Evolutionary conservation across 2,797 vertebrate species (phyloP).

Genomic region (Petrocephalus sullivani): DNA sequence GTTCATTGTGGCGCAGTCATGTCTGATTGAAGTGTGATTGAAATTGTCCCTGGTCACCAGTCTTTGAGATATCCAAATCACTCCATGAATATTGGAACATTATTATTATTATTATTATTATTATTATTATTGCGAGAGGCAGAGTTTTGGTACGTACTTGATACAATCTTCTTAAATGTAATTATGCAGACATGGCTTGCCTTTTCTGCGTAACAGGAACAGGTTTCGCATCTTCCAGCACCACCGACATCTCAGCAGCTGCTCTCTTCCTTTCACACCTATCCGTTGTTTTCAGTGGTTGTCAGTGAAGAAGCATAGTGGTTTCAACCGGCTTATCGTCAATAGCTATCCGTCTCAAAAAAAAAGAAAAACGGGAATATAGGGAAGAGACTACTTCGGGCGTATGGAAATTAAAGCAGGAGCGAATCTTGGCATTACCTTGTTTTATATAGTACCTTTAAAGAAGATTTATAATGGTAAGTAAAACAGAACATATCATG

Average conservation of each 20-base stretch:
- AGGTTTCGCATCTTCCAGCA: conserved; percentile 6
- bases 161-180: conserved; percentile 22
- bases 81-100: conserved; percentile 51
- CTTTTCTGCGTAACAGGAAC: conserved; percentile 17
- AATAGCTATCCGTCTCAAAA: neutral
- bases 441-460: conserved; percentile 16
- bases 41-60: conserved; percentile 28
- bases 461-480: conserved; percentile 6
- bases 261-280: neutral
- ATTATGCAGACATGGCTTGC: conserved; percentile 13
- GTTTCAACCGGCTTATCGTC: neutral
- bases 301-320: neutral
- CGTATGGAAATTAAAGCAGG: neutral
- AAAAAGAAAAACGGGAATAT: conserved; percentile 3
- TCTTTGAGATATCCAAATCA: conserved; percentile 20
- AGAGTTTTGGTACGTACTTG: conserved; percentile 18
- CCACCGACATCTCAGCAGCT: neutral
- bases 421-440: conserved; percentile 16
- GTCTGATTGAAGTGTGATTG: conserved; percentile 29
- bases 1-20: conserved; percentile 51
- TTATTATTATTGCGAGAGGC: conserved; percentile 46
- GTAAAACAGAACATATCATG: neutral
- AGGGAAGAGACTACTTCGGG: neutral
- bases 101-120: conserved; percentile 57
- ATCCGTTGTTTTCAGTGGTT: conserved; percentile 13